Percentiles rank a stretch among this genome's conserved stretches.
phyloP scores from a whole-genome alignment of 2,797 vertebrate genomes.

The Sebastes taczanowskii region DNA sequence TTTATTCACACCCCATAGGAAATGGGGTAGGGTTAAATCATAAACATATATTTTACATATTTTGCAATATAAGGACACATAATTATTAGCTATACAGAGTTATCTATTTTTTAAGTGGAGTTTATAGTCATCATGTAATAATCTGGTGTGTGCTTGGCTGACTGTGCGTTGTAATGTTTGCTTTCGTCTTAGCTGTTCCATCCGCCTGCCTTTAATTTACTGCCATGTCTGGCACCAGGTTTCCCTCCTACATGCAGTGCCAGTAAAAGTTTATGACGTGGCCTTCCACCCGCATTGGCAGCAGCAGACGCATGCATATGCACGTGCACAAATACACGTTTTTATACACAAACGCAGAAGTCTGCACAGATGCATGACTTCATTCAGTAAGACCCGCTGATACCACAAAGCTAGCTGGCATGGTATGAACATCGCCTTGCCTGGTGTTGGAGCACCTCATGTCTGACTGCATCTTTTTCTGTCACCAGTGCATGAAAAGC shows the following conservation, averaged over 20 bases:
- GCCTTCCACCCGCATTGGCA: slow-evolving; percentile 40
- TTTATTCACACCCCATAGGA: background rate
- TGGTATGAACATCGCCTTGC: slow-evolving; percentile 1
- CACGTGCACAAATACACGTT: slow-evolving; percentile 2
- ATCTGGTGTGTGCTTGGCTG: background rate
- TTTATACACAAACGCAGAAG: slow-evolving; percentile 1
- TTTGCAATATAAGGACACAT: background rate
- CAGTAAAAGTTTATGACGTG: slow-evolving; percentile 71
- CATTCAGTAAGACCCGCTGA: slow-evolving; percentile 3
- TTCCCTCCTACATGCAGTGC: slow-evolving; percentile 61
- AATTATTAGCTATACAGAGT: background rate
- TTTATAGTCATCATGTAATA: slow-evolving; percentile 14
- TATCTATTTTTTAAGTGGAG: background rate
- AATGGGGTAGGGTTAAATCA: background rate
- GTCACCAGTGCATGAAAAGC: slow-evolving; percentile 68
- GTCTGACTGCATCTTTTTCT: slow-evolving; percentile 63
- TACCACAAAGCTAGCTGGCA: slow-evolving; percentile 36
- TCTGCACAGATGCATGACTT: slow-evolving; percentile 31
- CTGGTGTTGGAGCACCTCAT: slow-evolving; percentile 28
- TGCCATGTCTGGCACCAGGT: slow-evolving; percentile 61
- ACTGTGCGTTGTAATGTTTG: slow-evolving; percentile 12
- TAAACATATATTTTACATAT: background rate
- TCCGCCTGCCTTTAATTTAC: slow-evolving; percentile 56
- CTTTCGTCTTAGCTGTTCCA: slow-evolving; percentile 29
- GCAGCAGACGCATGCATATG: background rate